Percentiles rank a stretch among this genome's conserved stretches.
phyloP scores from a whole-genome alignment of 2,113 vertebrate species.

The Dasyornis broadbenti region DNA sequence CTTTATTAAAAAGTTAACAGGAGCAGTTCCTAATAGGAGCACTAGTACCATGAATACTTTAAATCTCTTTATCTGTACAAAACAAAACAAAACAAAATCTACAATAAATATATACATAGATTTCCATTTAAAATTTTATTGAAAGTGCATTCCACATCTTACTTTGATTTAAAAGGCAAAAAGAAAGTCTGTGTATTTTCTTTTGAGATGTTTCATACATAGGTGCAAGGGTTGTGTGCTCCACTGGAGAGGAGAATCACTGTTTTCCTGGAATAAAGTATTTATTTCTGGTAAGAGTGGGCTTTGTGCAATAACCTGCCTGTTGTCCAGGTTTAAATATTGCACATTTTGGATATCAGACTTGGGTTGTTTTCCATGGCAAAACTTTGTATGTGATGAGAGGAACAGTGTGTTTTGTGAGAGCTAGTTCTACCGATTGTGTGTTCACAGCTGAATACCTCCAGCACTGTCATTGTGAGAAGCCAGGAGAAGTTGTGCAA shows the following conservation, averaged over 20 bases:
- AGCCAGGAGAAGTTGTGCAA: neutral
- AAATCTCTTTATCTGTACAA: neutral
- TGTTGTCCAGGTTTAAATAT: neutral
- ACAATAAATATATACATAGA: neutral
- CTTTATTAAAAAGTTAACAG: neutral
- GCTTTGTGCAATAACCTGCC: neutral
- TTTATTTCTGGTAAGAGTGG: neutral
- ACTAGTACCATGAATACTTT: neutral
- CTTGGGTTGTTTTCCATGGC: neutral
- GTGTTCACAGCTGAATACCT: neutral
- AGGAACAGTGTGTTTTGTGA: neutral
- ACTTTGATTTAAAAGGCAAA: neutral
- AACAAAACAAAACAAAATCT: neutral
- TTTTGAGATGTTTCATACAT: neutral
- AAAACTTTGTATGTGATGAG: neutral
- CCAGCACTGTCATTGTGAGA: neutral
- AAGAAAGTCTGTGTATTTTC: neutral
- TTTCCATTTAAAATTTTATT: neutral
- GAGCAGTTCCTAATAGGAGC: neutral
- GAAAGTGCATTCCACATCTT: neutral
- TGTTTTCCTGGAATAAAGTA: neutral
- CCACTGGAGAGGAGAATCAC: neutral
- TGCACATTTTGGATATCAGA: neutral
- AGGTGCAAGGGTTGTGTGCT: neutral
- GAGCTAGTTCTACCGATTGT: neutral